Conservation (phyloP, 1,140 invertebrate species). For the Eupristina koningsbergeri region DNA sequence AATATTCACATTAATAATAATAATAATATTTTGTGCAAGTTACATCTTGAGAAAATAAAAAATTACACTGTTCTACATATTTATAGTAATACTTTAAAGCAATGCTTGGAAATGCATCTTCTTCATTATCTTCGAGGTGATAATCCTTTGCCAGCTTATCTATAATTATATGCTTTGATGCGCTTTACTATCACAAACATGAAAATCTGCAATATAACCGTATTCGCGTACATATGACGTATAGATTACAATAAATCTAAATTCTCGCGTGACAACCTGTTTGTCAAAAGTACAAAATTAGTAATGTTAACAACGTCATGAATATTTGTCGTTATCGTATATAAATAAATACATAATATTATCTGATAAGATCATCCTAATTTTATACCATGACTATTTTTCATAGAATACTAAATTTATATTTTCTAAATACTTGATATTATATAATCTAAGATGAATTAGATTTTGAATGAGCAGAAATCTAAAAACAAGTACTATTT, state of each 20-base stretch:
- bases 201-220: background rate
- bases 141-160: background rate
- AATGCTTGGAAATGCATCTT: background rate
- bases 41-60: too few relatives aligned
- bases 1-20: background rate
- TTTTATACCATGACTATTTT: background rate
- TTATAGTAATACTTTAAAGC: background rate
- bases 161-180: background rate
- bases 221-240: background rate
- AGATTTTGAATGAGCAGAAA: too few relatives aligned
- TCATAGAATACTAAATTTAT: background rate
- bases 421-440: background rate
- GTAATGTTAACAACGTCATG: conserved; percentile 13
- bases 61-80: too few relatives aligned
- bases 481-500: too few relatives aligned
- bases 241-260: background rate
- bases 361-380: background rate
- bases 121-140: background rate
- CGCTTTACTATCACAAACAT: background rate
- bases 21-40: too few relatives aligned
- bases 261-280: background rate
- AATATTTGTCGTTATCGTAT: background rate
- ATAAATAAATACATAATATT: background rate
- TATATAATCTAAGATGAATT: too few relatives aligned
- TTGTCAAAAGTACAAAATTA: conserved; percentile 7